Evolutionary conservation across 2,113 vertebrate species (phyloP), one percentile per base, ranked within the genome.

Genomic region (Anoura caudifer): DNA sequence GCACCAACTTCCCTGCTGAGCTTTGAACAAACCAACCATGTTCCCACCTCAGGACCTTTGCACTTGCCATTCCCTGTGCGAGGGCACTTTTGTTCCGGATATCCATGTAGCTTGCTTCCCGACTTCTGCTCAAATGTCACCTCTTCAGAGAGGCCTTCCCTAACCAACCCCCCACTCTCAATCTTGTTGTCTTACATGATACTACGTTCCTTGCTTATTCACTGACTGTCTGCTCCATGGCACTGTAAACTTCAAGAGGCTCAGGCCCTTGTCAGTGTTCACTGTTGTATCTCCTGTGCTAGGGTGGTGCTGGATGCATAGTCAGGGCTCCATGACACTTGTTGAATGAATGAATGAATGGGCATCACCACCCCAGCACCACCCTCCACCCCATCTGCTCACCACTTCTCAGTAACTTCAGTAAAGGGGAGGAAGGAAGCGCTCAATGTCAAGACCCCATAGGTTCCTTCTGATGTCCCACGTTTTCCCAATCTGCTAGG

Each of bases 141-240:
- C 85, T 91, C 33, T 69, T 54, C 38, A 26, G 45, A 36, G 9
- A 84, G 19, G 31, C 54, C 56, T 80, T 45, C 54, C n/a, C 79
- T 61, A 17, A 20, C 70, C 14, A 5, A 47, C 0, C 0, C 33
- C 38, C 79, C 63, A 20, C 43, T 31, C 54, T 90, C 59, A 20
- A 10, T 43, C n/a, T 79, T 13, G 38, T 59, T 38, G 3, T 22
- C 56, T 76, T 67, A 19, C 4, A 2, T 16, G 41, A 28, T 43
- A 43, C 10, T 28, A 1, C 8, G 3, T 3, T n/a, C 28, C 4
- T 5, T 43, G 3, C 43, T 75, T 61, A 11, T 5, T 24, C 31
- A 11, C 19, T 36, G 61, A 9, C 50, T 38, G 31, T 69, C 65
- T 54, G 56, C 47, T 41, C 36, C 36, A 38, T 1, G 3, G 59